These are phyloP conservation scores for Sinocyclocheilus anshuiensis DNA, from an alignment of 2,113 vertebrate species.

Conservation along the genomic window DNA sequence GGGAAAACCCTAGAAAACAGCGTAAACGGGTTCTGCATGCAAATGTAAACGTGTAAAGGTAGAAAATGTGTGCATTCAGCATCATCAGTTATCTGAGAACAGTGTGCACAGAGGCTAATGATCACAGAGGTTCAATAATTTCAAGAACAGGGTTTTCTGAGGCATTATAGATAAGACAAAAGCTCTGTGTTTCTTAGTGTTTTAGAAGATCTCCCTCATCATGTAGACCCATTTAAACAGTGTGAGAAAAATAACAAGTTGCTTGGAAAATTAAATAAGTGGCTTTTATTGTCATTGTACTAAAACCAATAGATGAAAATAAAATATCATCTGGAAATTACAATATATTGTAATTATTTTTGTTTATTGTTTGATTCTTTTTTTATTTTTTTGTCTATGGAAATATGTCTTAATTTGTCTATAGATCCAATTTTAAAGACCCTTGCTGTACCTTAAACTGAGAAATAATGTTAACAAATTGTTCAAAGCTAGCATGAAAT, in stretches of 20 bases:
- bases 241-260: neutral
- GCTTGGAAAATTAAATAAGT: too few relatives aligned
- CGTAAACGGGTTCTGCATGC: constrained; percentile 22
- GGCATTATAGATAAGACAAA: neutral
- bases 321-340: too few relatives aligned
- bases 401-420: neutral
- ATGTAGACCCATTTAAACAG: neutral
- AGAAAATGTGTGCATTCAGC: neutral
- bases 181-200: neutral
- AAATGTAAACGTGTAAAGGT: constrained; percentile 1
- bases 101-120: neutral
- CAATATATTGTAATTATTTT: too few relatives aligned
- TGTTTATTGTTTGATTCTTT: too few relatives aligned
- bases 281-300: too few relatives aligned
- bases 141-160: neutral
- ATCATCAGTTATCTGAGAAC: neutral
- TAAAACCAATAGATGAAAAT: too few relatives aligned
- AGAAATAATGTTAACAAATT: neutral
- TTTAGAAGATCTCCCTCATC: neutral
- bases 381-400: neutral
- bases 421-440: neutral
- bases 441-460: neutral
- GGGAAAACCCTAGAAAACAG: neutral
- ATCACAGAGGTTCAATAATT: neutral
- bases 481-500: neutral